Evolutionary conservation across 2,888 invertebrate genomes (phyloP).

Genomic region (Mactromeris polynyma): DNA sequence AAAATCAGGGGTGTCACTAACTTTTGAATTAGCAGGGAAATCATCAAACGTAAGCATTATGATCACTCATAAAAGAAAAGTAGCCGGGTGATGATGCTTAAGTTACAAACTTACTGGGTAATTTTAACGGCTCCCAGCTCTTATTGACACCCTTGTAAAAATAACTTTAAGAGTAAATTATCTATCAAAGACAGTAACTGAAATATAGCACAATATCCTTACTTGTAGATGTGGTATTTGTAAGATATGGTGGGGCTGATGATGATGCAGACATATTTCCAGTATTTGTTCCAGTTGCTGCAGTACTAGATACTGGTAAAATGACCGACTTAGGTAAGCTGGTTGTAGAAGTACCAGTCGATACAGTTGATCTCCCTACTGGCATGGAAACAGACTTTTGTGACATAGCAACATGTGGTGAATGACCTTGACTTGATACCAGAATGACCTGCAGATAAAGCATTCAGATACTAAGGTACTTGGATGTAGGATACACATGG

Average conservation of each 20-base stretch:
- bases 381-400: constrained; percentile 82
- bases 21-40: no score
- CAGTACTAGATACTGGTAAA: constrained; percentile 61
- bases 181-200: neutral
- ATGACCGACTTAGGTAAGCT: constrained; percentile 60
- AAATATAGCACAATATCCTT: neutral
- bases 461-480: no score
- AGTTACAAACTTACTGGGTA: no score
- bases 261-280: constrained; percentile 77
- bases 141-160: no score
- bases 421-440: constrained; percentile 82
- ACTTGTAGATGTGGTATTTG: constrained; percentile 75
- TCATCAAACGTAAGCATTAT: no score
- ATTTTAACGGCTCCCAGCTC: no score
- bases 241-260: constrained; percentile 74
- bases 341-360: constrained; percentile 70
- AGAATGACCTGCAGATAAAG: constrained; percentile 80
- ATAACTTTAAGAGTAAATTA: no score
- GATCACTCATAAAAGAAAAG: no score
- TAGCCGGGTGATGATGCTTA: no score
- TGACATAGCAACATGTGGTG: constrained; percentile 71
- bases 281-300: constrained; percentile 65
- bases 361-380: constrained; percentile 78
- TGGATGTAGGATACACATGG: no score
- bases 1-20: no score